Base-by-base conservation (phyloP, 1,140 invertebrate genomes). In the Olivierus martensii region DNA sequence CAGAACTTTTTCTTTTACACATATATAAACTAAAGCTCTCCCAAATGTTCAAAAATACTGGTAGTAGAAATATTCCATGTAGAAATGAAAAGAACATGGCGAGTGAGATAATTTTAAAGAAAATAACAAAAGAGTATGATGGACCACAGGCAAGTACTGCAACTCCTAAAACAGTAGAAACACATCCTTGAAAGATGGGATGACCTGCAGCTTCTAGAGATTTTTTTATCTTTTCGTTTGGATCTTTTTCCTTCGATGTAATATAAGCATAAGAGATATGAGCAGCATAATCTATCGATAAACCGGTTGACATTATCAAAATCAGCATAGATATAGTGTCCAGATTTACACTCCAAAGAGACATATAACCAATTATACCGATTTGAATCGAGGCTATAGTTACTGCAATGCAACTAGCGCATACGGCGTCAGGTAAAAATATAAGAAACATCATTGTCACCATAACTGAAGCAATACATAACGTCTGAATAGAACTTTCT, bases 321-420 rank as follows among this genome's bases (percentile, higher is more conserved):
- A 96, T 95, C 36, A 97, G 94, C 91, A 96, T 98, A 0, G 91
- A 95, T 61, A 98, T 93, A 6, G 90, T 90, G 67, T 95, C 92
- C 37, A 97, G 72, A 64, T 88, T 92, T 0, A 97, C 87, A 58
- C 82, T 80, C 90, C 92, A 96, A 2, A 94, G 71, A 0, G 88
- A 81, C 86, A 98, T 93, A 70, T 94, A 95, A 1, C 92, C 93
- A 3, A 92, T 83, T 0, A 97, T 89, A n/a, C 92, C 92, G 6
- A 85, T 69, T 67, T 95, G 89, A 53, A 98, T 95, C 2, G 88
- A 94, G 18, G 94, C 78, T 38, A 98, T 93, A 55, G 88, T 90
- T 55, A 94, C 83, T 2, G 88, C 89, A 0, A 97, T 88, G 84
- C 91, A 95, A 3, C 95, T 67, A 0, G 88, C 88, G 65, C 92